Evolutionary conservation across 2,888 invertebrate species (phyloP), one percentile per base, ranked within the genome.

Genomic region (Zeuzera pyrina): DNA sequence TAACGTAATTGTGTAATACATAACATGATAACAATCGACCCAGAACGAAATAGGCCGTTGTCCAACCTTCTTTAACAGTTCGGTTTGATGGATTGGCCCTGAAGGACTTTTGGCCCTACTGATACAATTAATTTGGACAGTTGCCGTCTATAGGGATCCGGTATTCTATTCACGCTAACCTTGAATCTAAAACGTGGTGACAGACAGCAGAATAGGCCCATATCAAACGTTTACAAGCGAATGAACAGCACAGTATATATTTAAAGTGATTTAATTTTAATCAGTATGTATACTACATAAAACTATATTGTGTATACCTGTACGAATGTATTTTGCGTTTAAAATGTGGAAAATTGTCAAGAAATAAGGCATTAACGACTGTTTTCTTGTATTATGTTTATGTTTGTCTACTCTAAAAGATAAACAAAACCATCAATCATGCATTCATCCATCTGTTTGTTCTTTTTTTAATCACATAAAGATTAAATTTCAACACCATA

Each of bases 121-220:
- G 42, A 51, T 43, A 52, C 60, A 68, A 71, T 71, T 70, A 71
- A 71, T 71, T 69, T 53, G 40, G 47, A 34, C 44, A 35, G 47
- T 51, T 50, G 50, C 55, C 52, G 39, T 42, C 47, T 25, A 34
- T 52, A 35, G 34, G 22, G 15, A 29, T 30, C 33, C 30, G 32
- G 50, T 39, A 45, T 25, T 12, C 5, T 12, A 25, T 51, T 52
- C 42, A 44, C 38, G 39, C 39, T 41, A 30, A 19, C 39, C 29
- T 30, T 32, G 34, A 48, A 47, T 48, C 41, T 40, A 35, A 42
- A 41, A 38, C 41, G 31, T 5, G 29, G 35, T 49, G 49, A 43
- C 40, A 39, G 46, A 49, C 47, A 38, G 39, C 34, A 32, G 36
- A 38, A 19, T 19, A 19, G 19, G n/a, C n/a, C n/a, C n/a, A n/a